These are phyloP conservation scores for Myanophis thanlyinensis DNA, from an alignment of 2,113 vertebrate genomes.

Conservation along the genomic window DNA sequence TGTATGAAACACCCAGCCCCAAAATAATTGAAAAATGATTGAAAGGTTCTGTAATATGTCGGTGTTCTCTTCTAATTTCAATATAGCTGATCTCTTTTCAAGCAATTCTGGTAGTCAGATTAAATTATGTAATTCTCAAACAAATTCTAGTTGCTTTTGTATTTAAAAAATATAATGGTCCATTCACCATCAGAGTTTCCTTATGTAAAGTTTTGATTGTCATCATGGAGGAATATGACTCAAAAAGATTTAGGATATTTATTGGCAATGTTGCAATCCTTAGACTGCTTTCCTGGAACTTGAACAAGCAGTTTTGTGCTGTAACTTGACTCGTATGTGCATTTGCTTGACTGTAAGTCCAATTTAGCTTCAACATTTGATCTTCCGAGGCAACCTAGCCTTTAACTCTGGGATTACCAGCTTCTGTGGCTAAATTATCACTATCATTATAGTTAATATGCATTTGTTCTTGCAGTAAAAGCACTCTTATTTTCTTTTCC, in stretches of 20 bases:
- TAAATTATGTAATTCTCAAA: not conserved
- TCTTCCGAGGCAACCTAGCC: not conserved
- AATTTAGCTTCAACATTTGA: not conserved
- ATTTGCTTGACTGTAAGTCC: not conserved
- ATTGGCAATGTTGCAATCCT: not conserved
- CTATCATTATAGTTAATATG: not conserved
- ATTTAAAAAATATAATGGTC: not conserved
- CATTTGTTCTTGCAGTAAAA: not conserved
- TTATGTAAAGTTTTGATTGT: not conserved
- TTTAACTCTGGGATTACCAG: not conserved
- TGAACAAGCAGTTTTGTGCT: not conserved
- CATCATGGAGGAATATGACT: not conserved
- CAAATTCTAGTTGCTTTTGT: not conserved
- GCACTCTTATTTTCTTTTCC: not conserved
- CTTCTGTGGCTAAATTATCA: not conserved
- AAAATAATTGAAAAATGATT: not conserved
- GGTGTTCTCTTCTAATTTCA: not conserved
- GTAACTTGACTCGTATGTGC: not conserved
- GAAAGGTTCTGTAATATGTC: not conserved
- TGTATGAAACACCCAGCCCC: not conserved
- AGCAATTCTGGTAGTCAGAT: not conserved
- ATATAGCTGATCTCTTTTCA: not conserved
- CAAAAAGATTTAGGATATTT: not conserved
- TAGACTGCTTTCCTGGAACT: not conserved
- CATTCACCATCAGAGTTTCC: not conserved